Percentiles rank a stretch among this genome's conserved stretches.
Conservation (phyloP, 1,140 invertebrate species). For the Nasonia longicornis region DNA sequence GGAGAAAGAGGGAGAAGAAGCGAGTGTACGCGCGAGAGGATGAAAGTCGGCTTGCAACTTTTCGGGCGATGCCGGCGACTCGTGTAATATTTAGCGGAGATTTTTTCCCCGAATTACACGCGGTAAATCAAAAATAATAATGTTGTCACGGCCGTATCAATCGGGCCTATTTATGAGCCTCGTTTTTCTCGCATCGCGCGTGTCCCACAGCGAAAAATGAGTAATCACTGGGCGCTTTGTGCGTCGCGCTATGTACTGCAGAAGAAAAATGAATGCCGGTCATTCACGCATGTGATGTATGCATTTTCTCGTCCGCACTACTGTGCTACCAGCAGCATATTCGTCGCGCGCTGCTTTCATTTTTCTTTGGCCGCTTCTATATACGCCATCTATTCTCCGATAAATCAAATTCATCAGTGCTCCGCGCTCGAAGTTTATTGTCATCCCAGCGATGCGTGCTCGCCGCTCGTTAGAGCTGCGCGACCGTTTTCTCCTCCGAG, state of each 20-base stretch:
- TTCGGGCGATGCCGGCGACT: neutral
- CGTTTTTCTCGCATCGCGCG: neutral
- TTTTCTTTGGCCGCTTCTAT: neutral
- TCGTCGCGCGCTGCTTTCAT: neutral
- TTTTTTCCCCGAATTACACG: neutral
- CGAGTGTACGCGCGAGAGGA: neutral
- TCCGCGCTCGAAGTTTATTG: neutral
- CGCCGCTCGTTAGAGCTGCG: neutral
- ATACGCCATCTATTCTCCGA: neutral
- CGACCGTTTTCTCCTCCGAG: too few relatives aligned
- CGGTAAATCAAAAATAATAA: neutral
- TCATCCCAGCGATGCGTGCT: neutral
- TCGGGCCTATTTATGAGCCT: neutral
- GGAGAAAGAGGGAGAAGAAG: neutral
- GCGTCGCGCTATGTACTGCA: neutral
- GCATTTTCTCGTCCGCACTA: neutral
- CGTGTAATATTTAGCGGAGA: neutral
- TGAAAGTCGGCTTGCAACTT: neutral
- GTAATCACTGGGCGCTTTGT: neutral
- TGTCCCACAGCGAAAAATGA: neutral
- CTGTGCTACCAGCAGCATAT: neutral
- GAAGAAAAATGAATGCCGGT: slow-evolving; percentile 4
- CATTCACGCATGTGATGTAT: slow-evolving; percentile 6
- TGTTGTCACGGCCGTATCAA: neutral
- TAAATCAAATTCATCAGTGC: neutral